Conservation (phyloP, 2,113 vertebrate genomes). For the Pelecanus crispus region DNA sequence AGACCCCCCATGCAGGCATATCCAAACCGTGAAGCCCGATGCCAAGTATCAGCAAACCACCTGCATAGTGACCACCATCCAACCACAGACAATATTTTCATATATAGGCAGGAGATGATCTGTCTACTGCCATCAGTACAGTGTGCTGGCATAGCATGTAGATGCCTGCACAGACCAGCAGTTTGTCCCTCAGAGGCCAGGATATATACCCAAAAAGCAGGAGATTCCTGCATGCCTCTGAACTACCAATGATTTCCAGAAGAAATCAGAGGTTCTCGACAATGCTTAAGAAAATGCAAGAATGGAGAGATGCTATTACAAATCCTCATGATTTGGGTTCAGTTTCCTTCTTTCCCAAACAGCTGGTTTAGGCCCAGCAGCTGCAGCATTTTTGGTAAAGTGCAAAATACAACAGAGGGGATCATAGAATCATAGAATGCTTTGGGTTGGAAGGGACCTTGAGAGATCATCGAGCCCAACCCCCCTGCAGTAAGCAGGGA, state of each 20-base stretch:
- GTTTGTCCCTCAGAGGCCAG: not conserved
- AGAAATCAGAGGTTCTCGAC: rapidly evolving
- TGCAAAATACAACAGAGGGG: not conserved
- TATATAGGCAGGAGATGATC: not conserved
- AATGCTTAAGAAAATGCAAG: not conserved
- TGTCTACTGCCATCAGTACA: not conserved
- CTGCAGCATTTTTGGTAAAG: not conserved
- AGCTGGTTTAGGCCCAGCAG: not conserved
- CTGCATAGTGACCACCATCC: not conserved
- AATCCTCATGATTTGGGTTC: not conserved
- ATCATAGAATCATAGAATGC: too few relatives aligned
- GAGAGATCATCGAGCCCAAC: too few relatives aligned
- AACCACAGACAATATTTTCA: not conserved
- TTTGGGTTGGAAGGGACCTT: too few relatives aligned
- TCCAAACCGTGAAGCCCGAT: not conserved
- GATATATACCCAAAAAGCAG: not conserved
- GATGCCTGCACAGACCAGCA: not conserved
- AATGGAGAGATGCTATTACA: not conserved
- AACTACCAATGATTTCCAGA: not conserved
- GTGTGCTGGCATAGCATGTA: not conserved
- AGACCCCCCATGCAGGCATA: not conserved
- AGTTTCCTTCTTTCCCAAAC: not conserved
- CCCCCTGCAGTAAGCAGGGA: too few relatives aligned
- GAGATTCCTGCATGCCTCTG: not conserved
- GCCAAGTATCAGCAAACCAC: not conserved